phyloP scores from a whole-genome alignment of 2,113 vertebrate genomes.

The Physeter macrocephalus region DNA sequence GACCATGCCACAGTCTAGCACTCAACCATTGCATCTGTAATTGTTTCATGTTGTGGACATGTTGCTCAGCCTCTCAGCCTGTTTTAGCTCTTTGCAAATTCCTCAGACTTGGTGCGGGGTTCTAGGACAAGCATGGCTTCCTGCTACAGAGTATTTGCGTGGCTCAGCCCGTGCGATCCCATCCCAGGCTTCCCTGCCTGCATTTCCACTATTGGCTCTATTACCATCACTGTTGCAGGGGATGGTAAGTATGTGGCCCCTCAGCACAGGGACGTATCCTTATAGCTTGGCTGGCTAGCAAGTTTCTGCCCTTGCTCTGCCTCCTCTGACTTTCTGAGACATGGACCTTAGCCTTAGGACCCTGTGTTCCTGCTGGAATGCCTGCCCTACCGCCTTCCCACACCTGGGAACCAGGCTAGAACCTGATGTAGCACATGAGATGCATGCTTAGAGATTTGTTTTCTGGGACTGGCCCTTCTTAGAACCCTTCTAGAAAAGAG shows the following conservation, averaged over 20 bases:
- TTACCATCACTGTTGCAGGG: not conserved
- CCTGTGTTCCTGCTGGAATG: not conserved
- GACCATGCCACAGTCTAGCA: no score
- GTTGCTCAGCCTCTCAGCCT: not conserved
- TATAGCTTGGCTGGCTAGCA: not conserved
- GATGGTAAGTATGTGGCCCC: not conserved
- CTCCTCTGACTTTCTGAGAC: not conserved
- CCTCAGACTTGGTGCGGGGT: not conserved
- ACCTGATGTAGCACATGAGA: not conserved
- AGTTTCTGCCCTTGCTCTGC: not conserved
- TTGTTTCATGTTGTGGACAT: not conserved
- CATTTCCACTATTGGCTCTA: not conserved
- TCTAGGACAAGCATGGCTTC: not conserved
- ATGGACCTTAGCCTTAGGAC: not conserved
- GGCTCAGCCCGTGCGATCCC: not conserved
- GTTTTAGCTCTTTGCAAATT: not conserved
- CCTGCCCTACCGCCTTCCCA: not conserved
- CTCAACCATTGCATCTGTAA: not conserved
- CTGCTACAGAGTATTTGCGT: not conserved
- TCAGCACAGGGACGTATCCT: not conserved
- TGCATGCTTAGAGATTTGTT: not conserved
- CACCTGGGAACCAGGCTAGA: not conserved
- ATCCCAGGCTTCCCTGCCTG: not conserved
- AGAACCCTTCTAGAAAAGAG: not conserved
- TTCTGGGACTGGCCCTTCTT: not conserved